Percentiles rank a stretch among this genome's conserved stretches.
phyloP scores from a whole-genome alignment of 2,888 invertebrate species.

The Pollenia labialis region DNA sequence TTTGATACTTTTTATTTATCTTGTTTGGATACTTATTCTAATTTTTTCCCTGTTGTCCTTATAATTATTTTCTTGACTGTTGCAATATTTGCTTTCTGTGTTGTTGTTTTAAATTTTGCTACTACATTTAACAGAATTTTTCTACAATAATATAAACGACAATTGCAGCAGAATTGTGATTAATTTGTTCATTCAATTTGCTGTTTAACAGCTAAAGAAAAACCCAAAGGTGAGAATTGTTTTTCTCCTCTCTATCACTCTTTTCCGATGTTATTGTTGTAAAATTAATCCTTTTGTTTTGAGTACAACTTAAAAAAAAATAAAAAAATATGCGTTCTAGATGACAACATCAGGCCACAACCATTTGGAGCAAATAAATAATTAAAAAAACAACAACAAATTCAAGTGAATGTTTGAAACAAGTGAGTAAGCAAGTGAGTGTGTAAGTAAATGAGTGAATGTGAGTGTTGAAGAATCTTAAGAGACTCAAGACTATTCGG shows the following conservation, averaged over 20 bases:
- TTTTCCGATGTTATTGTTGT: not conserved
- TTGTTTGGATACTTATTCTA: too few species aligned
- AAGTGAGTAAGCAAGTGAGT: not conserved
- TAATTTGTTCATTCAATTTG: constrained; percentile 65
- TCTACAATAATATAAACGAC: constrained; percentile 38
- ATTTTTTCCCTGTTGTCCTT: not conserved
- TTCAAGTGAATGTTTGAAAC: constrained; percentile 47
- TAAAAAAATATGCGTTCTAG: not conserved
- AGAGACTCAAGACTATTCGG: constrained; percentile 43
- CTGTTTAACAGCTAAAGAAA: constrained; percentile 55
- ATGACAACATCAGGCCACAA: constrained; percentile 33
- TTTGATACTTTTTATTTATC: too few species aligned
- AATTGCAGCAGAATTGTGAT: constrained; percentile 50
- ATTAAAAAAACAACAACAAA: constrained; percentile 38
- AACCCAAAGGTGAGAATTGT: constrained; percentile 43
- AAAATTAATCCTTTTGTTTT: constrained; percentile 60
- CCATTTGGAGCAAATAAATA: constrained; percentile 39
- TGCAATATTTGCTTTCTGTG: not conserved
- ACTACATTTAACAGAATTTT: constrained; percentile 43
- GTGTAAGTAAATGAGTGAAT: constrained; percentile 26
- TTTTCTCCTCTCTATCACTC: not conserved
- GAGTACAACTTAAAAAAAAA: constrained; percentile 8
- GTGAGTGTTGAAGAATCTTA: constrained; percentile 43
- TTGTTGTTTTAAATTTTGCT: not conserved
- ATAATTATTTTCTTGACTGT: constrained; percentile 6